These are phyloP conservation scores for Epizoanthus stellaris DNA, from an alignment of 92 coral and sea anemone species.

Conservation along the genomic window DNA sequence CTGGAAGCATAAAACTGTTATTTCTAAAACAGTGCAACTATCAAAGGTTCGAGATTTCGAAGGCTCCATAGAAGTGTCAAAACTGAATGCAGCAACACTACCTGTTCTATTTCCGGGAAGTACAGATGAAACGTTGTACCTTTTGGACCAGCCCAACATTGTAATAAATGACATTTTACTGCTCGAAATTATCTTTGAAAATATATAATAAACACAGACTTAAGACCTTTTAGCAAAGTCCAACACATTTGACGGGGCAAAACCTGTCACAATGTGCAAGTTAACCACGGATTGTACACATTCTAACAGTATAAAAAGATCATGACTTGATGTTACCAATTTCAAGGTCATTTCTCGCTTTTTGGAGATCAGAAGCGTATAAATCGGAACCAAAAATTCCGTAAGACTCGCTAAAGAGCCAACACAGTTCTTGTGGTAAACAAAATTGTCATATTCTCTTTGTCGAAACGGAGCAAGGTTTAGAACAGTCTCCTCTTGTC, in stretches of 20 bases:
- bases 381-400: conserved; percentile 13
- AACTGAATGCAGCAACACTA: background rate
- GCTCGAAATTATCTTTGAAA: background rate
- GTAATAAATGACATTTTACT: background rate
- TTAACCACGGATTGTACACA: background rate
- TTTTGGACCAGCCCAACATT: background rate
- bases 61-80: no score
- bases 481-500: background rate
- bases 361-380: background rate
- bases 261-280: background rate
- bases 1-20: background rate
- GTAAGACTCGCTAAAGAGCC: background rate
- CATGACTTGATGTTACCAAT: background rate
- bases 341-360: conserved; percentile 23
- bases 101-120: conserved; percentile 2
- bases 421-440: background rate
- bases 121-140: background rate
- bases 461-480: background rate
- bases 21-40: no score
- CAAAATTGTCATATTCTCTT: background rate
- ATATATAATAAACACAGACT: conserved; percentile 7
- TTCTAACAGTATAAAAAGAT: background rate
- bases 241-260: background rate
- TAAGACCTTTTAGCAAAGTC: background rate
- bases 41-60: no score